Evolutionary conservation across 2,888 invertebrate genomes (phyloP), one percentile per base, ranked within the genome.

Genomic region (Drosophila diplacantha): DNA sequence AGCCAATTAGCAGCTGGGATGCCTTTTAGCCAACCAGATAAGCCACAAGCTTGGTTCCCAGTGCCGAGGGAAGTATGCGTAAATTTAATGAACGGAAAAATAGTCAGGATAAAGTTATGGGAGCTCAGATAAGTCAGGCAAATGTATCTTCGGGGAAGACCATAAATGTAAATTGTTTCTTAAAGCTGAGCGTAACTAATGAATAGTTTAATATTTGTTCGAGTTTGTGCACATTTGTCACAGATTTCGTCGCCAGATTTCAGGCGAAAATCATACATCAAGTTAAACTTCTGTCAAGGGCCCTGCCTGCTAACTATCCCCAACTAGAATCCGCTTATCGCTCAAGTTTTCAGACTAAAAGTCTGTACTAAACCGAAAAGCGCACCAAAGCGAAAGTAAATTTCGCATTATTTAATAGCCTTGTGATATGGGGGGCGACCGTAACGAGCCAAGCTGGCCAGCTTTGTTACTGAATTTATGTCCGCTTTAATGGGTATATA

Each of bases 391-490:
- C 9, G 7, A n/a, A 31, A 69, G 38, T 46, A 59, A 72, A 58
- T 59, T 61, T 47, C 9, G 16, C 46, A 46, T 41, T 46, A 54
- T 62, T 63, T 63, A 63, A 63, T 63, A 63, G 63, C 63, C 47
- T 49, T 47, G 63, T 43, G 59, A 64, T 64, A 71, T 51, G 58
- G 31, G 51, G 58, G 31, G 51, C 22, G 22, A 31, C 32, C 35
- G 24, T 61, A 60, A 53, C 35, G 44, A 56, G 38, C 31, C 60
- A 72, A 52, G 34, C 49, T 69, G 47, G 49, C 60, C 62, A 69
- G 53, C 61, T 73, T 62, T 60, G 35, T 54, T 55, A 51, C 37
- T 26, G 37, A 76, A 72, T 75, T 75, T 79, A 72, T 79, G 75
- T 51, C 51, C 52, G 50, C 49, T 61, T 69, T 64, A 64, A 72